phyloP scores from a whole-genome alignment of 1,140 invertebrate species.

The Antheraea mylitta region DNA sequence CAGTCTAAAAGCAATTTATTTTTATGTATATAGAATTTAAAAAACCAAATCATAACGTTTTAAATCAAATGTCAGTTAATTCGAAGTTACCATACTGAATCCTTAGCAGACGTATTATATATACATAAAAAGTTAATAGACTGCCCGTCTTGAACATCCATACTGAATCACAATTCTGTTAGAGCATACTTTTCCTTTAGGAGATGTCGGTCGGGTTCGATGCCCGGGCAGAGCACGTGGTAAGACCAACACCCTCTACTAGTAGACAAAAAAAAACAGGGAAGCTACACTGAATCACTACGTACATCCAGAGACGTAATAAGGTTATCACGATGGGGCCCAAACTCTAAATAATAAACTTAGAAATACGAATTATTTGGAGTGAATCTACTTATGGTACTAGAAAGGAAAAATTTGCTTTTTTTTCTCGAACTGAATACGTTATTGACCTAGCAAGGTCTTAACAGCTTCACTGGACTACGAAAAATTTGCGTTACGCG shows the following conservation, averaged over 20 bases:
- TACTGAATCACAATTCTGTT: conserved; percentile 23
- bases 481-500: too few relatives aligned
- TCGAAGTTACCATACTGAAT: conserved; percentile 22
- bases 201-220: conserved; percentile 48
- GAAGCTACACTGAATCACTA: conserved; percentile 35
- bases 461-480: too few relatives aligned
- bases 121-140: conserved; percentile 18
- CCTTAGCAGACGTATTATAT: conserved; percentile 15
- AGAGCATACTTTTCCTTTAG: conserved; percentile 54
- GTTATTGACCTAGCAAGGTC: too few relatives aligned
- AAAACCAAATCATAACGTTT: background rate
- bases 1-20: too few relatives aligned
- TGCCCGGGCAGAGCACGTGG: conserved; percentile 56
- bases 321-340: background rate
- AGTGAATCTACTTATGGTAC: too few relatives aligned
- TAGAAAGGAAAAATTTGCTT: too few relatives aligned
- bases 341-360: background rate
- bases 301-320: conserved; percentile 1
- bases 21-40: background rate
- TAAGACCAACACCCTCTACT: conserved; percentile 43
- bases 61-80: conserved; percentile 25
- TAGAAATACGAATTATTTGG: too few relatives aligned
- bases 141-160: conserved; percentile 19
- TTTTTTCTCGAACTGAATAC: too few relatives aligned
- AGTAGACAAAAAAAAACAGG: conserved; percentile 49